Base-by-base conservation (phyloP, 2,113 vertebrate genomes). In the Siphamia tubifer region DNA sequence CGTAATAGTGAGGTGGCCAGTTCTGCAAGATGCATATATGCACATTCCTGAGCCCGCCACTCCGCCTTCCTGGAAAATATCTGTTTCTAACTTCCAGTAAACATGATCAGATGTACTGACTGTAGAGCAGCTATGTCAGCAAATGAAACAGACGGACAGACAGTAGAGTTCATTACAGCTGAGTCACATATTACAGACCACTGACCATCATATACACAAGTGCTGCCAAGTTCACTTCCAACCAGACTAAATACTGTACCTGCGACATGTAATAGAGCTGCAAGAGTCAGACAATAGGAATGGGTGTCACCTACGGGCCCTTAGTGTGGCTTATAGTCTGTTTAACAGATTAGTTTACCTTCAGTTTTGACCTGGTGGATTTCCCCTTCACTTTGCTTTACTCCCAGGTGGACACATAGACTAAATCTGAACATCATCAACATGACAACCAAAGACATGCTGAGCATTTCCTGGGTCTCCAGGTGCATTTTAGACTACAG, bases 111-210 rank as follows among this genome's bases (percentile, higher is more conserved):
- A 39, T 35, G 32, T 17, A 10, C 19, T n/a, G 5, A 34, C 31
- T 12, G 16, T 4, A 16, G 49, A 36, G 13, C 42, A 31, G 38
- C 55, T 12, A 48, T 57, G 40, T 79, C 55, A 73, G 70, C 53
- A 45, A 66, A 40, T 19, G 20, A 48, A 35, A 52, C 21, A 39
- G 38, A 24, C 15, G 2, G 12, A 36, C 43, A 17, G 36, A 66
- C 52, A 66, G 49, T 15, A 40, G 28, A 30, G n/a, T 42, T 34
- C 9, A 27, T 38, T 67, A 13, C 51, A 54, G 74, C 77, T 71
- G 80, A 77, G 72, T 72, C 72, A 57, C 62, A 57, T 61, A 52
- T 68, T 70, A 25, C 23, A 58, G 52, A 32, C 28, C 9, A 17
- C 27, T 74, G 34, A 52, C 30, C 42, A 67, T 30, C 45, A 49